Evolutionary conservation across 2,888 invertebrate genomes (phyloP).

Genomic region (Monopis laevigella): DNA sequence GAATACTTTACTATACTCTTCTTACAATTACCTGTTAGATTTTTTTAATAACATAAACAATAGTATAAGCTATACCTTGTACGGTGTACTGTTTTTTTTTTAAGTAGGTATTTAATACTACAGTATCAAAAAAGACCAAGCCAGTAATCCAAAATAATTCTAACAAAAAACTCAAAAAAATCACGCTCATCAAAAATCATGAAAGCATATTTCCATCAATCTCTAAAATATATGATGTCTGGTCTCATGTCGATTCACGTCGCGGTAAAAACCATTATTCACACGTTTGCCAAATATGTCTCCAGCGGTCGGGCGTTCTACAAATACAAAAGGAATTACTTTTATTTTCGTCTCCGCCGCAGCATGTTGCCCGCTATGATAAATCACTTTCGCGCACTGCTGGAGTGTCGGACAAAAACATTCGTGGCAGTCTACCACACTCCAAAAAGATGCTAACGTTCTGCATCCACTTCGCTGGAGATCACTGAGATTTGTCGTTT

Average conservation of each 20-base stretch:
- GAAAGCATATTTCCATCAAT: no score
- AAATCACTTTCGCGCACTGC: conserved; percentile 53
- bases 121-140: no score
- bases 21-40: no score
- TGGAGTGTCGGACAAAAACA: conserved; percentile 43
- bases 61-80: no score
- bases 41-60: no score
- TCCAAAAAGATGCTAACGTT: conserved; percentile 32
- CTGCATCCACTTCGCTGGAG: conserved; percentile 1
- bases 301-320: conserved; percentile 34
- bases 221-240: neutral
- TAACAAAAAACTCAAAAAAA: no score
- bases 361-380: conserved; percentile 57
- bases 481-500: no score
- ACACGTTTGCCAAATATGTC: conserved; percentile 53
- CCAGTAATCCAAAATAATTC: no score
- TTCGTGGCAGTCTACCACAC: conserved; percentile 28
- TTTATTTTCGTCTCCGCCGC: conserved; percentile 57
- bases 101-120: no score
- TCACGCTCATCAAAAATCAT: neutral
- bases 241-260: neutral
- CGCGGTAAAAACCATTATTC: conserved; percentile 37
- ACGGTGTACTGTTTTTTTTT: no score
- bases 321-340: conserved; percentile 59
- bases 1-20: no score